A percentile compares a stretch with the other conserved stretches of the same genome.
phyloP scores from a whole-genome alignment of 2,797 vertebrate species.

The Cyclopterus lumpus region DNA sequence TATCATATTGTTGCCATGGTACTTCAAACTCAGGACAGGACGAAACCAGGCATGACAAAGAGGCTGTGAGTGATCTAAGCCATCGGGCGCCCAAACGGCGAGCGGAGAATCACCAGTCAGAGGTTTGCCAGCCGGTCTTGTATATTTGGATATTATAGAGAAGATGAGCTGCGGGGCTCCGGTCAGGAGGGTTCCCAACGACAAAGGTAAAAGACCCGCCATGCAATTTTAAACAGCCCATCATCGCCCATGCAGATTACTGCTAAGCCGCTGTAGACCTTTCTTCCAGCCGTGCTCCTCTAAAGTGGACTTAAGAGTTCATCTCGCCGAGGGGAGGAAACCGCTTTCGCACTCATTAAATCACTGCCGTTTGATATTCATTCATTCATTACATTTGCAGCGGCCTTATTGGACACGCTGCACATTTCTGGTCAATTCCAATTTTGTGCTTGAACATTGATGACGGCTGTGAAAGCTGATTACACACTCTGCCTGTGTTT shows the following conservation, averaged over 20 bases:
- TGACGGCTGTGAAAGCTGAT: conserved; percentile 61
- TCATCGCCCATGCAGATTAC: conserved; percentile 69
- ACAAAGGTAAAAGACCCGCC: conserved; percentile 69
- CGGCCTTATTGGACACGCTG: conserved; percentile 51
- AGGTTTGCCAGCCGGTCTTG: background rate
- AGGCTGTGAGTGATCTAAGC: conserved; percentile 37
- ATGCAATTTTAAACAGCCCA: conserved; percentile 76
- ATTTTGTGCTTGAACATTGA: conserved; percentile 51
- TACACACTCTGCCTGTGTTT: conserved; percentile 48
- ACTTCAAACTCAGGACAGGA: conserved; percentile 61
- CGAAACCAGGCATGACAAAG: conserved; percentile 37
- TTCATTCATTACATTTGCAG: conserved; percentile 64
- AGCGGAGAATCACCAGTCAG: conserved; percentile 14
- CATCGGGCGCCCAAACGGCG: background rate
- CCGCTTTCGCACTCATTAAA: conserved; percentile 62
- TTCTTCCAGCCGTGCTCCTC: conserved; percentile 55
- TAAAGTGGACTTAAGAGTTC: conserved; percentile 66
- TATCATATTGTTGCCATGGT: conserved; percentile 80
- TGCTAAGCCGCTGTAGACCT: conserved; percentile 69
- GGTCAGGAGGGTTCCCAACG: conserved; percentile 41
- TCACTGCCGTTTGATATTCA: conserved; percentile 69
- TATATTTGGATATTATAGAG: conserved; percentile 11
- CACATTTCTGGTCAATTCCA: conserved; percentile 59
- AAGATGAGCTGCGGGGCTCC: conserved; percentile 52
- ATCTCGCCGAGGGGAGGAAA: conserved; percentile 32